Base-by-base conservation (phyloP, 2,797 vertebrate genomes). In the Sebastes flavidus region DNA sequence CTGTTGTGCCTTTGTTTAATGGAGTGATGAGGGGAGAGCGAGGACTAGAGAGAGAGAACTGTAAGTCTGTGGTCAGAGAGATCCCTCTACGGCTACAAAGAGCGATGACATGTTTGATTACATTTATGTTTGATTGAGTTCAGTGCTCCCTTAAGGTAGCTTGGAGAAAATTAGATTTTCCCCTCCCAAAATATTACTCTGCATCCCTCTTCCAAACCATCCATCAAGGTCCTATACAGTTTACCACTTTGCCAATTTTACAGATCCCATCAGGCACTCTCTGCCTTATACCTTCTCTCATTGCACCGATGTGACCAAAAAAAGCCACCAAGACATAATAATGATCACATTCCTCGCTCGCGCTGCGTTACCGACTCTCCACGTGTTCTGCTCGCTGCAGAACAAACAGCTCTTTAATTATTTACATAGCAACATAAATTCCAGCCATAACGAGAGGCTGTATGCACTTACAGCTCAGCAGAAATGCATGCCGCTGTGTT, bases 81-180 rank as follows among this genome's bases (percentile, higher is more conserved):
- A 88, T 91, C 91, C 90, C 89, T 88, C 80, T 58, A 80, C 69
- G 54, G 88, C 89, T 85, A 88, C 90, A 93, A 89, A 92, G 91
- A 93, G 91, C 74, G 67, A 90, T 91, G 89, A 88, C 91, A 93
- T 93, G 89, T 93, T 92, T 95, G 93, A 95, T 94, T 95, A 92
- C 89, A 93, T 94, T 93, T 92, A 91, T 89, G 87, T 95, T 91
- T 94, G 92, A 95, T 92, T 89, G 88, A 88, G 92, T 94, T 92
- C 92, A 92, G 77, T 87, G 92, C 87, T 93, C 92, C 94, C 93
- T 87, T 84, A 88, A 93, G 92, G 88, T 93, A 90, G 82, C 89
- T 90, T 90, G 78, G 87, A 90, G 93, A 92, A 95, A 94, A 95
- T 95, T 62, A 93, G 92, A 95, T 94, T 95, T 94, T 80, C 83